Evolutionary conservation across 1,140 invertebrate genomes (phyloP), one percentile per base, ranked within the genome.

Genomic region (Heterodera carotae): DNA sequence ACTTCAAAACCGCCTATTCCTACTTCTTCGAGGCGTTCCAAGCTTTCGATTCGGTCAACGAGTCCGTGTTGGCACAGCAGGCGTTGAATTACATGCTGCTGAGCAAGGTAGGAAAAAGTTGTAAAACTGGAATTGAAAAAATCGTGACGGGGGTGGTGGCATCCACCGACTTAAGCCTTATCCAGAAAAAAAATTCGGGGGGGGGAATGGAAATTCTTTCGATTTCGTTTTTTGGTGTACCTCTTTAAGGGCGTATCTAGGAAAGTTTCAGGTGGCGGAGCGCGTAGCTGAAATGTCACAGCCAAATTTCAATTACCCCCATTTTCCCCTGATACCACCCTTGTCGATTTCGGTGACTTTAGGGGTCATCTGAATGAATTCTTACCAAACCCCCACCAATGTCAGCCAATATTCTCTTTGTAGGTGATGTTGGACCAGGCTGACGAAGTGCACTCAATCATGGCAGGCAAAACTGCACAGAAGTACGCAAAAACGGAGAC

Each of bases 11-110:
- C 82, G 97, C 97, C 53, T 99, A 97, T 89, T 99, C 97, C 56
- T 99, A 99, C 88, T 99, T 99, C 88, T 99, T 98, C 90, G 97
- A 99, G 91, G 97, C 97, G 53, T 99, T 99, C 90, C 97, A 99
- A 91, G 96, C 96, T 79, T 98, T 96, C 89, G 96, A 99, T 89
- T 96, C 94, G 81, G 93, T 96, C 25, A 88, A 88, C 75, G 77
- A 81, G 22, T 92, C 91, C 85, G 92, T 92, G 18, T 96, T 95
- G 89, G 96, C 97, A 12, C 88, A 98, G 2, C 93, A 92, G 59
- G 94, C 95, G 29, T 89, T 99, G 1, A 99, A 99, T 88, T 99
- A 99, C 89, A 99, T 99, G 97, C 91, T 99, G 76, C 88, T 99
- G 67, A 97, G 94, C 67, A 99, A 99, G 91, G 98, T 99, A 78